Percentiles rank a stretch among this genome's conserved stretches.
These are phyloP conservation scores for Chrysoperla carnea DNA, from an alignment of 1,140 invertebrate genomes.

Conservation along the genomic window DNA sequence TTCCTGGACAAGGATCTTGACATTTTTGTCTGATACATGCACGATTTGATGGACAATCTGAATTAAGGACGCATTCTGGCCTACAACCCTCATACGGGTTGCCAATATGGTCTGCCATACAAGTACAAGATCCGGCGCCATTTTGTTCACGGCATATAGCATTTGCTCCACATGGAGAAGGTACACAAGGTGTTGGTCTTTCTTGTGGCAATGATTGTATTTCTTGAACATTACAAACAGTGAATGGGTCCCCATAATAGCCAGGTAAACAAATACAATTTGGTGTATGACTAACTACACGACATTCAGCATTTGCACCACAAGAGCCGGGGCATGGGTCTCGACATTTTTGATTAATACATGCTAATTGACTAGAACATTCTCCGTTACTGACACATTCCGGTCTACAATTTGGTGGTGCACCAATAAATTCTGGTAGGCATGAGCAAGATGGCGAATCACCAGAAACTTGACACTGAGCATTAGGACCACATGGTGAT, in stretches of 20 bases:
- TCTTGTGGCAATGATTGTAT: conserved; percentile 15
- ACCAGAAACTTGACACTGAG: conserved; percentile 48
- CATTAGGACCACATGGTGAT: conserved; percentile 58
- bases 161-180: conserved; percentile 50
- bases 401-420: conserved; percentile 52
- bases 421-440: conserved; percentile 45
- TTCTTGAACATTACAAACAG: conserved; percentile 29
- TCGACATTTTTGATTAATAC: conserved; percentile 58
- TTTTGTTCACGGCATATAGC: conserved; percentile 41
- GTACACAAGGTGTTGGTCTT: conserved; percentile 31
- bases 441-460: conserved; percentile 56
- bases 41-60: conserved; percentile 38
- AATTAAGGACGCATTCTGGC: conserved; percentile 42
- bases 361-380: conserved; percentile 47
- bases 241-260: conserved; percentile 54
- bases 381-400: conserved; percentile 62
- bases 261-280: conserved; percentile 51
- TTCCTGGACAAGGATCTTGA: conserved; percentile 43
- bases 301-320: conserved; percentile 50
- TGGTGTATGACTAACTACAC: conserved; percentile 37
- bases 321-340: conserved; percentile 66
- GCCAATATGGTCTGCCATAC: conserved; percentile 45
- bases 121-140: conserved; percentile 43
- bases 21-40: conserved; percentile 42
- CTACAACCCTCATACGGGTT: conserved; percentile 52